Base-by-base conservation (phyloP, 2,113 vertebrate species). In the Cryptomyrus ogoouensis region DNA sequence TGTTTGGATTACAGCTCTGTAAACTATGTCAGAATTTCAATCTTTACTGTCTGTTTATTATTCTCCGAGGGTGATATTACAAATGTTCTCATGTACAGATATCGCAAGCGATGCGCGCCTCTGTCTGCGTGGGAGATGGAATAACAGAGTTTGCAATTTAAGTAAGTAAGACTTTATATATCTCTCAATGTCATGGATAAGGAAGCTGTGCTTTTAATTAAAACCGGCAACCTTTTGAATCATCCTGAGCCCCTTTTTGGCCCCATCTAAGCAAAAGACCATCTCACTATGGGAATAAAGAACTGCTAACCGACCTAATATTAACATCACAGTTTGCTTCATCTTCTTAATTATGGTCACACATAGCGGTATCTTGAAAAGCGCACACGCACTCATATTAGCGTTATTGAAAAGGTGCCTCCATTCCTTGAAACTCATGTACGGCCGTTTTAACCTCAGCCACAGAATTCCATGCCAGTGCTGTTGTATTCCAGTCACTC, bases 1-100 rank as follows among this genome's bases (percentile, higher is more conserved):
- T 99, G 97, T 97, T 97, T 97, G 96, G 96, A 97, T 97, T 98
- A 96, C 97, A 96, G 95, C 97, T 98, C 96, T 97, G 96, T 99
- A 98, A 98, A 98, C 97, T 94, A 96, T 97, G 96, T 97, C 96
- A 97, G 96, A 96, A 96, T 97, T 97, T 98, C 95, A 96, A 95
- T 97, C 96, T 97, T 95, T 96, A 95, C 94, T 97, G 97, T 98
- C 96, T 96, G 96, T 96, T 97, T 96, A 97, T 97, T 97, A 97
- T 97, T 98, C 97, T 97, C 97, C 90, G 91, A 96, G 96, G 95
- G 93, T 96, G 94, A 96, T 96, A 96, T 96, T 97, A 96, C 96
- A 96, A 96, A 96, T 96, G 95, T 96, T 97, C 95, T 96, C 96
- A 95, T 95, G 95, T 94, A 95, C 95, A 94, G 92, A 95, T 95